Evolutionary conservation across 2,113 vertebrate genomes (phyloP), one percentile per base, ranked within the genome.

Genomic region (Hyperopisus bebe): DNA sequence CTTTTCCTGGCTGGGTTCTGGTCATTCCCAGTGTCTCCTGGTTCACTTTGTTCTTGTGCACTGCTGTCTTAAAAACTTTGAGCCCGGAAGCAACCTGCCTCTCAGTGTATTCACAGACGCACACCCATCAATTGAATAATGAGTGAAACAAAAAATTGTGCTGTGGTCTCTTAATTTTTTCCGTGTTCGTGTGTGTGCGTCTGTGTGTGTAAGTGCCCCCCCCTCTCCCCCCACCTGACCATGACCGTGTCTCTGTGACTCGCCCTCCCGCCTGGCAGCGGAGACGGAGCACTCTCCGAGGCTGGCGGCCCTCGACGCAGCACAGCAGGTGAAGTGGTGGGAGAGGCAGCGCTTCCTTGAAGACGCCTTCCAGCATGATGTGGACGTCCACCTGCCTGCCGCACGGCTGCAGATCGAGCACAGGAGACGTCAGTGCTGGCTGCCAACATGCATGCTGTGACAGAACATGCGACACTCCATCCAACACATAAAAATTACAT

Each of bases 291-390:
- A 91, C 74, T 90, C 93, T 10, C 93, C 94, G 90, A 93, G 90
- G 80, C 92, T 94, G 90, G 87, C 94, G 48, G 94, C 94, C 88
- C 94, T 97, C 88, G 96, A 97, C 0, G 89, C 94, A 0, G 90
- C 95, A 5, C 97, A 97, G 91, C 97, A 97, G 91, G 93, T 97
- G 90, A 98, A 97, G 87, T 93, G 97, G 6, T 95, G 94, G 77
- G 98, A 98, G 44, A 93, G 97, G 90, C 97, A 97, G 92, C 97
- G 96, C 27, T 98, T 98, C 92, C 98, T 98, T 62, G 98, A 98
- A 92, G 98, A 99, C 58, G 97, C 98, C 93, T 97, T 97, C 94
- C 98, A 99, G 94, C 97, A 97, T 0, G 98, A 99, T 0, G 94
- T 96, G n/a, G 97, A 98, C 90, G 97, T 97, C 94, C 97, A 97